A percentile compares a stretch with the other conserved stretches of the same genome.
Conservation (phyloP, 1,140 invertebrate genomes). For the Pachyrhynchus sulphureomaculatus region DNA sequence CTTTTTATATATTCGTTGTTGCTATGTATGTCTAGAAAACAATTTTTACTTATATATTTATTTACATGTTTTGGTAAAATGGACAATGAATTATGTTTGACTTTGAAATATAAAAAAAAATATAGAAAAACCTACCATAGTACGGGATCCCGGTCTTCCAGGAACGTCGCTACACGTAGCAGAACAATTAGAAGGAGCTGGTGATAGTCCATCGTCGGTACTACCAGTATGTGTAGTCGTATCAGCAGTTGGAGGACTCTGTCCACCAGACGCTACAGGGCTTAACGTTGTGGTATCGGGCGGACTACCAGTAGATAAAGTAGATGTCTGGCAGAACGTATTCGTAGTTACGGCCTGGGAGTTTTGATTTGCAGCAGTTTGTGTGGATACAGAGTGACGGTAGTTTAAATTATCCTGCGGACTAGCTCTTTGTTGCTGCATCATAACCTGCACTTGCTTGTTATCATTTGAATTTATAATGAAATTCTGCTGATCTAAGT, state of each 20-base stretch:
- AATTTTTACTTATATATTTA: too few relatives aligned
- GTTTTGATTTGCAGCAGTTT: slow-evolving; percentile 67
- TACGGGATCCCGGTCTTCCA: slow-evolving; percentile 54
- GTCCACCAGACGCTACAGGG: slow-evolving; percentile 58
- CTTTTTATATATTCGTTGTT: too few relatives aligned
- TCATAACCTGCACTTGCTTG: slow-evolving; percentile 54
- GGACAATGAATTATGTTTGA: too few relatives aligned
- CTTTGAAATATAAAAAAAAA: slow-evolving; percentile 1
- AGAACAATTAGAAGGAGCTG: slow-evolving; percentile 49
- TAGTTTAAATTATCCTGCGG: slow-evolving; percentile 41
- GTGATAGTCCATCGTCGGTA: slow-evolving; percentile 53
- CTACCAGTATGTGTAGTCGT: slow-evolving; percentile 59
- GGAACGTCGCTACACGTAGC: slow-evolving; percentile 36
- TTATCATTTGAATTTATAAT: slow-evolving; percentile 47
- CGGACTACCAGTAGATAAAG: slow-evolving; percentile 57
- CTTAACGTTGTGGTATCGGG: slow-evolving; percentile 82
- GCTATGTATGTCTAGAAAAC: too few relatives aligned
- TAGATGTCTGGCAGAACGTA: slow-evolving; percentile 57
- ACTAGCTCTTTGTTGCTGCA: slow-evolving; percentile 52
- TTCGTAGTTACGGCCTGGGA: slow-evolving; percentile 57
- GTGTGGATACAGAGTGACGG: slow-evolving; percentile 72
- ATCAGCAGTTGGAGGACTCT: slow-evolving; percentile 60
- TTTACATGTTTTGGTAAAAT: too few relatives aligned
- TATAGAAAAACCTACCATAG: slow-evolving; percentile 53
- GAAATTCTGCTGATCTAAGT: slow-evolving; percentile 48